phyloP scores from a whole-genome alignment of 2,113 vertebrate genomes.

The Copsychus sechellarum region DNA sequence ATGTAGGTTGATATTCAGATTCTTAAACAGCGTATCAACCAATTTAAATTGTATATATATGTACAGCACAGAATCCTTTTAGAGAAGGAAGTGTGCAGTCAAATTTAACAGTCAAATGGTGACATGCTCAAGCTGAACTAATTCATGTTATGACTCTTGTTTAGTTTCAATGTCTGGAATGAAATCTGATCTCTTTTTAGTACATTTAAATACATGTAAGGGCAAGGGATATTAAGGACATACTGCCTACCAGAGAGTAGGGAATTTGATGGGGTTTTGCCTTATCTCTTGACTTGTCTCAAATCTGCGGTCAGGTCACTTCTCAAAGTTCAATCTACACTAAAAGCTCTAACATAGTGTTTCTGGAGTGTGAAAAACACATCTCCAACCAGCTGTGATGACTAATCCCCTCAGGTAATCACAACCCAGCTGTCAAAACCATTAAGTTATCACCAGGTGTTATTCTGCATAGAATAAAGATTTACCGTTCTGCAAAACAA shows the following conservation, averaged over 20 bases:
- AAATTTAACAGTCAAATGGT: not conserved
- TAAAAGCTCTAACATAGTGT: not conserved
- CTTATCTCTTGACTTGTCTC: not conserved
- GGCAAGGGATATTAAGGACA: not conserved
- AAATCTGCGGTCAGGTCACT: not conserved
- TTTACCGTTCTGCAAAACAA: not conserved
- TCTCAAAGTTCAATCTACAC: not conserved
- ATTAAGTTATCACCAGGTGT: not conserved
- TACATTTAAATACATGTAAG: not conserved
- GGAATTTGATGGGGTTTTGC: not conserved
- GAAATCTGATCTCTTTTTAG: not conserved
- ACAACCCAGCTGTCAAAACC: not conserved
- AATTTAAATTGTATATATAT: not conserved
- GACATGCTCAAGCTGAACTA: not conserved
- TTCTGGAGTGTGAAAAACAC: not conserved
- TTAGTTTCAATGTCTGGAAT: not conserved
- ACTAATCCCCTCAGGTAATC: not conserved
- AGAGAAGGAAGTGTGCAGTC: not conserved
- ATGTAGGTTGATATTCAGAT: not conserved
- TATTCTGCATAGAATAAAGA: not conserved
- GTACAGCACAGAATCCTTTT: not conserved
- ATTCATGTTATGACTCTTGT: not conserved
- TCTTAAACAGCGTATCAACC: not conserved
- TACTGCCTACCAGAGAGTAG: not conserved
- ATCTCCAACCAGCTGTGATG: not conserved